Conservation (phyloP, 2,113 vertebrate species). For the Pandion haliaetus region DNA sequence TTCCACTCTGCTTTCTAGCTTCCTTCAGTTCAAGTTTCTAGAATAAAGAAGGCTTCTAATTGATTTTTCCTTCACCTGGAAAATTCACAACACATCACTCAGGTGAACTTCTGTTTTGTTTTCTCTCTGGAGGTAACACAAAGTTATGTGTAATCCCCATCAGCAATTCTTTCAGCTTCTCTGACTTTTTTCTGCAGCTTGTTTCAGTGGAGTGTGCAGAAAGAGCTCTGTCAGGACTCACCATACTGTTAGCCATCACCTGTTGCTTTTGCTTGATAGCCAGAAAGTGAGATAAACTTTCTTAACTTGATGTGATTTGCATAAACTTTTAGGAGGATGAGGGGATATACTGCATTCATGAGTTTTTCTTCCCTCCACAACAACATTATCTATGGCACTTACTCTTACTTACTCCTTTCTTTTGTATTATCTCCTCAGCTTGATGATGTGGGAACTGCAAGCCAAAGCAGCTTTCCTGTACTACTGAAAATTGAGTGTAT, state of each 20-base stretch:
- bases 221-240: neutral
- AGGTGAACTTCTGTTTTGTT: conserved; percentile 21
- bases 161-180: neutral
- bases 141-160: neutral
- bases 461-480: neutral
- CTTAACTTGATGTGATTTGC: neutral
- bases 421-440: neutral
- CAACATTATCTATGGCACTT: neutral
- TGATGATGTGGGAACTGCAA: neutral
- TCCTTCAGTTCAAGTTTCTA: neutral
- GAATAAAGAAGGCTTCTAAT: neutral
- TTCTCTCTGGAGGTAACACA: neutral
- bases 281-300: neutral
- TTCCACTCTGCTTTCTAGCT: neutral
- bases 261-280: neutral
- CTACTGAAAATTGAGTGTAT: neutral
- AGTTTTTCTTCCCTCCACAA: neutral
- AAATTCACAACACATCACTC: neutral
- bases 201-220: neutral
- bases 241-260: neutral
- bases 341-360: neutral
- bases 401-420: neutral
- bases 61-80: conserved; percentile 23
- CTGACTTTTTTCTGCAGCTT: neutral
- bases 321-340: neutral